phyloP scores from a whole-genome alignment of 92 coral and sea anemone genomes.

The Epizoanthus ramosus region DNA sequence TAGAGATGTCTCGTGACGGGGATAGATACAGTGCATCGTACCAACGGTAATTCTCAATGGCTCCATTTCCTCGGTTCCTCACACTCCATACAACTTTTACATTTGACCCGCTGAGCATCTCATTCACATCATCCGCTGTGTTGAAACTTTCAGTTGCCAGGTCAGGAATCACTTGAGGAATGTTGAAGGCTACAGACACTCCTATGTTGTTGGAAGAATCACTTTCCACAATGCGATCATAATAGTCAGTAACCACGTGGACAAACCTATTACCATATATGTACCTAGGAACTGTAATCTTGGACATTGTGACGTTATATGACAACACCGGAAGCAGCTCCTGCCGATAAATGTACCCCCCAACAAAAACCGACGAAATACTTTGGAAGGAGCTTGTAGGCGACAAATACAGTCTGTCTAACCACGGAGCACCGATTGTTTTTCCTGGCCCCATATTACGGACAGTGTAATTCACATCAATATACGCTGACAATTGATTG shows the following conservation, averaged over 20 bases:
- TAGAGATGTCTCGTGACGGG: constrained; percentile 26
- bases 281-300: constrained; percentile 56
- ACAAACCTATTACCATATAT: constrained; percentile 51
- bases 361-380: constrained; percentile 34
- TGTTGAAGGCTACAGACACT: constrained; percentile 16
- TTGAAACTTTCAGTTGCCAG: constrained; percentile 46
- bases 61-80: constrained; percentile 61
- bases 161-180: constrained; percentile 66
- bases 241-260: constrained; percentile 53
- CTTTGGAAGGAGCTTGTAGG: constrained; percentile 27
- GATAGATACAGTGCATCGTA: constrained; percentile 58
- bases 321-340: constrained; percentile 41
- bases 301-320: constrained; percentile 41
- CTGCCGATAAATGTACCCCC: constrained; percentile 38
- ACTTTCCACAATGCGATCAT: constrained; percentile 51
- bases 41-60: constrained; percentile 53
- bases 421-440: constrained; percentile 72
- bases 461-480: constrained; percentile 59
- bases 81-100: constrained; percentile 64
- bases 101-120: constrained; percentile 43
- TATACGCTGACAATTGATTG: constrained; percentile 42
- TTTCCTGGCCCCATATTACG: constrained; percentile 61
- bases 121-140: constrained; percentile 7
- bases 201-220: constrained; percentile 47
- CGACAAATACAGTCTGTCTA: constrained; percentile 58